phyloP scores from a whole-genome alignment of 2,113 vertebrate genomes.

The Pituophis catenifer region DNA sequence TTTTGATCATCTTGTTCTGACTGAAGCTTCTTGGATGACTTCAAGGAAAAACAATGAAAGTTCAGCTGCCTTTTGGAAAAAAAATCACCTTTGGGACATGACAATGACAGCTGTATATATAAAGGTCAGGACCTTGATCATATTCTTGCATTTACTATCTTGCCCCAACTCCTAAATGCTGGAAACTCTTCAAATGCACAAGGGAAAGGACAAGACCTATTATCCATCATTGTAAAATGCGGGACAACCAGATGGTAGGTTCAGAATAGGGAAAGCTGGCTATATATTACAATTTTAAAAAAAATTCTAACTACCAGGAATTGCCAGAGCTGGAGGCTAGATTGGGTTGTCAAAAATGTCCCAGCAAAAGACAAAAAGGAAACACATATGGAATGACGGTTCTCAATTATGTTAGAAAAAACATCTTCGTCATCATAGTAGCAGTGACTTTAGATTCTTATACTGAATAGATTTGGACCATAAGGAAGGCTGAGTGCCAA shows the following conservation, averaged over 20 bases:
- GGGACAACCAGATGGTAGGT: not conserved
- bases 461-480: not conserved
- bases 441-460: not conserved
- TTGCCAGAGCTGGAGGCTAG: not conserved
- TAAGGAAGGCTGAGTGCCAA: too few species aligned
- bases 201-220: not conserved
- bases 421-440: not conserved
- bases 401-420: not conserved
- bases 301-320: not conserved
- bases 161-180: not conserved
- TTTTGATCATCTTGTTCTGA: too few species aligned
- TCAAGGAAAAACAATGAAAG: too few species aligned
- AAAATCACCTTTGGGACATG: not conserved
- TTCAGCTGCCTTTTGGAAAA: too few species aligned
- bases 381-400: not conserved
- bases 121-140: not conserved
- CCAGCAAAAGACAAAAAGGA: not conserved
- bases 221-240: not conserved
- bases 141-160: not conserved
- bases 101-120: not conserved
- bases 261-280: not conserved
- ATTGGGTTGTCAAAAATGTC: not conserved
- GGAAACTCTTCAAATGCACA: not conserved
- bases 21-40: too few species aligned
- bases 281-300: not conserved